phyloP scores from a whole-genome alignment of 2,888 invertebrate genomes.

The Leptinotarsa haldemani region DNA sequence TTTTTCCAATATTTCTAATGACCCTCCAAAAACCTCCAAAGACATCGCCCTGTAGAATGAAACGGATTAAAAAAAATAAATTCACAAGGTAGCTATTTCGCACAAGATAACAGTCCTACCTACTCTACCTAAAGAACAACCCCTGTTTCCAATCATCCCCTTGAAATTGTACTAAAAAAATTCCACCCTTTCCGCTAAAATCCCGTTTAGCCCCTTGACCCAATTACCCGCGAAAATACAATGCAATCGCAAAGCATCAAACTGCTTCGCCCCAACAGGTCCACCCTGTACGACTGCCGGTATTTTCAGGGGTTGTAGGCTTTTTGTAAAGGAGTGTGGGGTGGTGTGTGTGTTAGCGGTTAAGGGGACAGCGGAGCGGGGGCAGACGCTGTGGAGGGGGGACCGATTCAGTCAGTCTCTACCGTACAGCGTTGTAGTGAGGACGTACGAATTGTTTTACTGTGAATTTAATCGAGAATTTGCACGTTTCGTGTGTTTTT shows the following conservation, averaged over 20 bases:
- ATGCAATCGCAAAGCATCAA: conserved; percentile 6
- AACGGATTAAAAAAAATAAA: too few species aligned
- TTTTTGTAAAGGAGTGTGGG: conserved; percentile 60
- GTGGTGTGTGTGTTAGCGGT: conserved; percentile 66
- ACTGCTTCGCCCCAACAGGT: background rate
- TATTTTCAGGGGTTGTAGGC: conserved; percentile 65
- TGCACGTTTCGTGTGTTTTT: conserved; percentile 11
- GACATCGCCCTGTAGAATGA: too few species aligned
- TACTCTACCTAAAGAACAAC: background rate
- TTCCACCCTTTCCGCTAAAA: background rate
- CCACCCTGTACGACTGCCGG: conserved; percentile 52
- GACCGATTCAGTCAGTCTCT: conserved; percentile 41
- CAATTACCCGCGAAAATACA: background rate
- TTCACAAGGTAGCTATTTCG: too few species aligned
- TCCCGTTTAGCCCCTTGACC: background rate
- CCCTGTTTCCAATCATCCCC: background rate
- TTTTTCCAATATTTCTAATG: too few species aligned
- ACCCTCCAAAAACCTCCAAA: too few species aligned
- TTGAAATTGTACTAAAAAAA: background rate
- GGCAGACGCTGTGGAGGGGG: conserved; percentile 45
- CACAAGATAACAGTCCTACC: too few species aligned
- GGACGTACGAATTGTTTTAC: conserved; percentile 45
- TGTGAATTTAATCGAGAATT: conserved; percentile 8
- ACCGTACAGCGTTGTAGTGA: conserved; percentile 49
- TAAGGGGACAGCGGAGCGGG: conserved; percentile 55